Evolutionary conservation across 2,797 vertebrate species (phyloP).

Genomic region (Gymnoscopelus microlampas): DNA sequence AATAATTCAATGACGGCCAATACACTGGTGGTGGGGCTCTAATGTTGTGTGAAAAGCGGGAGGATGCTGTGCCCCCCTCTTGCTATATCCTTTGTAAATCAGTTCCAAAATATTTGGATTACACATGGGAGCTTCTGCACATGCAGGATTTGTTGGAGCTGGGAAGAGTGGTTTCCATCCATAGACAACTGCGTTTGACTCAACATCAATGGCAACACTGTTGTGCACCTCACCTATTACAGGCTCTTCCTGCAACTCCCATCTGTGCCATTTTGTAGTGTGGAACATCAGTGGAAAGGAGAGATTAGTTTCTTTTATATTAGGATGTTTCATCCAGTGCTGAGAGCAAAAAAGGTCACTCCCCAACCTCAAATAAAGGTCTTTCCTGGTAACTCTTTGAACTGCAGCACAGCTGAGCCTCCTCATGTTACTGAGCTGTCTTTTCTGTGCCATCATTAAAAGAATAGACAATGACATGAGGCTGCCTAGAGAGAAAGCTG

Average conservation of each 20-base stretch:
- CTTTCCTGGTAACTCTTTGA: constrained; percentile 56
- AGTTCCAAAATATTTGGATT: constrained; percentile 30
- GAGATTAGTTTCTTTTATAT: constrained; percentile 43
- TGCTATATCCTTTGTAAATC: constrained; percentile 29
- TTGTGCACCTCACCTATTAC: constrained; percentile 21
- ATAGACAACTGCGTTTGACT: constrained; percentile 5
- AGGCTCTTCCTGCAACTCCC: constrained; percentile 35
- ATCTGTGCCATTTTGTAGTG: constrained; percentile 33
- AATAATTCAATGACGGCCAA: no score
- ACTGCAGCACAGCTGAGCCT: constrained; percentile 35
- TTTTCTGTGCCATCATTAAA: constrained; percentile 48
- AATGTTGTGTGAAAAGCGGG: neutral
- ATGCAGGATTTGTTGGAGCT: constrained; percentile 21
- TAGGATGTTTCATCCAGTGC: constrained; percentile 38
- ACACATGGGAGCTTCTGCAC: constrained; percentile 12
- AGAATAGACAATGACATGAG: constrained; percentile 38
- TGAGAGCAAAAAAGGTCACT: constrained; percentile 56
- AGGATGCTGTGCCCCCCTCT: constrained; percentile 5
- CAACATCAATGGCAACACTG: constrained; percentile 38
- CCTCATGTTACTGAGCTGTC: constrained; percentile 56
- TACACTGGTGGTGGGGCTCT: no score
- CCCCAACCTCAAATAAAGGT: constrained; percentile 54
- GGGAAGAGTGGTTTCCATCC: constrained; percentile 30
- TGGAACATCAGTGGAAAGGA: constrained; percentile 31
- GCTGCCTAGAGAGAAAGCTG: constrained; percentile 47